Percentiles rank a stretch among this genome's conserved stretches.
Evolutionary conservation across 2,888 invertebrate genomes (phyloP).

Genomic region (Himalopsyche kuldschensis): DNA sequence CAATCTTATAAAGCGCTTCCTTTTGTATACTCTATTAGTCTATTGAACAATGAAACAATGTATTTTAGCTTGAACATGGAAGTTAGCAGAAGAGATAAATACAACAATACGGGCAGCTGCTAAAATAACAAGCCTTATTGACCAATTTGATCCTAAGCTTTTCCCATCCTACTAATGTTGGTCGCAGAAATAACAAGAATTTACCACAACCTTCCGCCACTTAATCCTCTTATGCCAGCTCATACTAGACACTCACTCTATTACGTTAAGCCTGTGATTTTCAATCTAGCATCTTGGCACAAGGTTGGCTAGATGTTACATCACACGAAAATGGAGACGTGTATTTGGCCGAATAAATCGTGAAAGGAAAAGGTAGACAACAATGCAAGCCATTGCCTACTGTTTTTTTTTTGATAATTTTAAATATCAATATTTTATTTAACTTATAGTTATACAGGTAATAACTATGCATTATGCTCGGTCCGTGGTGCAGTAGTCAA

Average conservation of each 20-base stretch:
- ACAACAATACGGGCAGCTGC: slow-evolving; percentile 12
- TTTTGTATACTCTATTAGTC: not conserved
- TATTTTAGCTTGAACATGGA: not conserved
- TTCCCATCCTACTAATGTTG: slow-evolving; percentile 31
- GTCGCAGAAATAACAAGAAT: slow-evolving; percentile 27
- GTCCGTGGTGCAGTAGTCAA: no score
- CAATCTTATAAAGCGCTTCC: not conserved
- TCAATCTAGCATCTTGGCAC: not conserved
- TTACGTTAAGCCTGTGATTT: slow-evolving; percentile 15
- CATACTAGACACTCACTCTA: slow-evolving; percentile 7
- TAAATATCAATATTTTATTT: no score
- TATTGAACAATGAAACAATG: not conserved
- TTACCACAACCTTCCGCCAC: slow-evolving; percentile 16
- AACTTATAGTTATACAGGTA: no score
- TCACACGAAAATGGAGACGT: not conserved
- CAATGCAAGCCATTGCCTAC: no score
- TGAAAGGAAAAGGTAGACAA: not conserved
- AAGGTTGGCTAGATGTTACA: not conserved
- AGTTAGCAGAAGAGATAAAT: not conserved
- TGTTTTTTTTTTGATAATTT: no score
- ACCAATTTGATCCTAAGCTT: slow-evolving; percentile 8
- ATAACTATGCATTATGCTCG: no score
- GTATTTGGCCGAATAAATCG: not conserved
- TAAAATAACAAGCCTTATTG: not conserved
- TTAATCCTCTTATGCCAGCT: slow-evolving; percentile 27